Base-by-base conservation (phyloP, 2,888 invertebrate species). In the Cremastobaeus sp. region DNA sequence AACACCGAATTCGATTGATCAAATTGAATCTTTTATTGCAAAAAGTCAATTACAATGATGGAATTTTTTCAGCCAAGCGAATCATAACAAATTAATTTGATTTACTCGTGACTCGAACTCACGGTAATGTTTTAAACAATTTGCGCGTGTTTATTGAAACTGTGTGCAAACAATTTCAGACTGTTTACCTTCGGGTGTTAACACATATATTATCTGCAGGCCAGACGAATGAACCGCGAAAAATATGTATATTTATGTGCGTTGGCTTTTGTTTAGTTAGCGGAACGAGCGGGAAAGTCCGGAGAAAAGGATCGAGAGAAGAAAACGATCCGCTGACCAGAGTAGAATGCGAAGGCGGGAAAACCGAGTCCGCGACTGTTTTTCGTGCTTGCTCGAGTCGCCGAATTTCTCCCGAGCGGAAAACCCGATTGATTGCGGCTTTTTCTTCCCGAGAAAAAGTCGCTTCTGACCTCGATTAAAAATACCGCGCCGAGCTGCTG, bases 401-500 rank as follows among this genome's bases (percentile, higher is more conserved):
- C n/a, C n/a, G n/a, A n/a, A n/a, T n/a, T n/a, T n/a, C n/a, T n/a
- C n/a, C n/a, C n/a, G n/a, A n/a, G n/a, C n/a, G n/a, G n/a, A 34
- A 11, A 34, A 34, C 12, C 11, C 12, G 32, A n/a, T n/a, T 37
- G 37, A 37, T 18, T 18, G 12, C 14, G 28, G 9, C n/a, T n/a
- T 8, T 17, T 47, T 1, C 5, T n/a, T n/a, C 37, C 12, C 5
- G 20, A 11, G 30, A 8, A 25, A 35, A 25, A n/a, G 8, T 25
- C 17, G 14, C 1, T 21, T 37, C 18, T 8, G 18, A 54, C 18
- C 45, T 32, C 25, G 62, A 28, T 12, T 52, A 64, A 52, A 52
- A 64, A 45, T 64, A 45, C 25, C 21, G 54, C 28, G 35, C 34
- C 14, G 20, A 52, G 21, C 28, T 37, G n/a, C 62, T 11, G 18